Evolutionary conservation across 2,797 vertebrate genomes (phyloP).

Genomic region (Harpagifer antarcticus): DNA sequence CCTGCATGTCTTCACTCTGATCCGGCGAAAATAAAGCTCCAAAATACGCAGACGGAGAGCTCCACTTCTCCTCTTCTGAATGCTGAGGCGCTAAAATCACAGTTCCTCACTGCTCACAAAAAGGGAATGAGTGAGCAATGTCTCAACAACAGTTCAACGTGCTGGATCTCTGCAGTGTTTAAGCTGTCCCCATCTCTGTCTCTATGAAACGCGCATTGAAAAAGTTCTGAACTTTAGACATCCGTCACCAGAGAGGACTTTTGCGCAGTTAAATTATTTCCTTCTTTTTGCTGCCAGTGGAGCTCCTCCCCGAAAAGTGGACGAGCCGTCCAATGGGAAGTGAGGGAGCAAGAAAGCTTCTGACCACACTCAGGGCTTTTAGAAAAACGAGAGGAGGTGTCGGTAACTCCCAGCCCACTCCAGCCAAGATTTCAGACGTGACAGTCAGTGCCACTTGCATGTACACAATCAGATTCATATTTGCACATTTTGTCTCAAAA

Average conservation of each 20-base stretch:
- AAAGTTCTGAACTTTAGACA: slow-evolving; percentile 95
- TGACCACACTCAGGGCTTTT: slow-evolving; percentile 76
- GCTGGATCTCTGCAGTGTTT: slow-evolving; percentile 53
- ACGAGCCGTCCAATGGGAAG: slow-evolving; percentile 86
- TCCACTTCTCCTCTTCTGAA: slow-evolving; percentile 66
- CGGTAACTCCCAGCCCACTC: slow-evolving; percentile 78
- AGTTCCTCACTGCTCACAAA: slow-evolving; percentile 44
- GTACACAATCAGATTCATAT: slow-evolving; percentile 48
- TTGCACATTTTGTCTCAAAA: slow-evolving; percentile 11
- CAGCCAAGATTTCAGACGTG: slow-evolving; percentile 70
- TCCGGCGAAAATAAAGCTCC: slow-evolving; percentile 62
- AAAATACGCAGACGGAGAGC: slow-evolving; percentile 68
- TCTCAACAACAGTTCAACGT: slow-evolving; percentile 43
- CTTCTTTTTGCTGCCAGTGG: slow-evolving; percentile 82
- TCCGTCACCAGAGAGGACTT: slow-evolving; percentile 94
- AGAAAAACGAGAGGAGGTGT: slow-evolving; percentile 77
- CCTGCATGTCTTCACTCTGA: slow-evolving; percentile 90
- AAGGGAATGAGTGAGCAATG: slow-evolving; percentile 30
- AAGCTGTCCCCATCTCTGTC: slow-evolving; percentile 81
- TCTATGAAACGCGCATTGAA: slow-evolving; percentile 84
- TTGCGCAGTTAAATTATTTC: slow-evolving; percentile 93
- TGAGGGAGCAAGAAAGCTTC: slow-evolving; percentile 53
- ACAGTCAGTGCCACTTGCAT: slow-evolving; percentile 59
- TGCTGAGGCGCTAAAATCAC: slow-evolving; percentile 59
- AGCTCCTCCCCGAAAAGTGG: slow-evolving; percentile 85